Evolutionary conservation across 2,888 invertebrate species (phyloP).

Genomic region (Pyrrhosoma nymphula): DNA sequence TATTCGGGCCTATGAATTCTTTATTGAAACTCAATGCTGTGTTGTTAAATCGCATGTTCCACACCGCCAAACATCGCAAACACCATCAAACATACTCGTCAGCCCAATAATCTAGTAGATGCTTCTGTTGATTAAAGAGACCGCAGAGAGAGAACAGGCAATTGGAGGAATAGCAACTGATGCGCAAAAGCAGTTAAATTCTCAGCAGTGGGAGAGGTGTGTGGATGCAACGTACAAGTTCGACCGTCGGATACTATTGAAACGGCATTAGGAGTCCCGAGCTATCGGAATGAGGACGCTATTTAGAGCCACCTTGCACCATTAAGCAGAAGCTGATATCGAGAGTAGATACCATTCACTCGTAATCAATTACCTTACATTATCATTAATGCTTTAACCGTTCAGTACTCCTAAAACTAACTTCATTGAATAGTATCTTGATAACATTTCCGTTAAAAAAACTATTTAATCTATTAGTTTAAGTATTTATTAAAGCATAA

Average conservation of each 20-base stretch:
- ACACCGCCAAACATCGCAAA: too few species aligned
- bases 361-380: not conserved
- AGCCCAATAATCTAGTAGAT: not conserved
- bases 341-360: not conserved
- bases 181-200: not conserved
- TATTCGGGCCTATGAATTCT: too few species aligned
- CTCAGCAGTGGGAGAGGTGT: not conserved
- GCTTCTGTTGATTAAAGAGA: not conserved
- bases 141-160: not conserved
- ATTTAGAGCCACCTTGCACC: not conserved
- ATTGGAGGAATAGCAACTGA: not conserved
- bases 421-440: too few species aligned
- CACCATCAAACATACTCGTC: too few species aligned
- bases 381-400: too few species aligned
- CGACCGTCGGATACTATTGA: not conserved
- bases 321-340: not conserved
- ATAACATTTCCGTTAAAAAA: too few species aligned
- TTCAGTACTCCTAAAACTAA: too few species aligned
- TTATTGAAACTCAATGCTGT: too few species aligned
- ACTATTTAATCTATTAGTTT: too few species aligned
- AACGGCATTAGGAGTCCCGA: not conserved
- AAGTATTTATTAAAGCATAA: too few species aligned
- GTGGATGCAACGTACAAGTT: not conserved
- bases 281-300: not conserved
- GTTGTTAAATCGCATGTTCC: too few species aligned